Base-by-base conservation (phyloP, 53 echinoderm and acorn worm species). In the Holothuria scabra region DNA sequence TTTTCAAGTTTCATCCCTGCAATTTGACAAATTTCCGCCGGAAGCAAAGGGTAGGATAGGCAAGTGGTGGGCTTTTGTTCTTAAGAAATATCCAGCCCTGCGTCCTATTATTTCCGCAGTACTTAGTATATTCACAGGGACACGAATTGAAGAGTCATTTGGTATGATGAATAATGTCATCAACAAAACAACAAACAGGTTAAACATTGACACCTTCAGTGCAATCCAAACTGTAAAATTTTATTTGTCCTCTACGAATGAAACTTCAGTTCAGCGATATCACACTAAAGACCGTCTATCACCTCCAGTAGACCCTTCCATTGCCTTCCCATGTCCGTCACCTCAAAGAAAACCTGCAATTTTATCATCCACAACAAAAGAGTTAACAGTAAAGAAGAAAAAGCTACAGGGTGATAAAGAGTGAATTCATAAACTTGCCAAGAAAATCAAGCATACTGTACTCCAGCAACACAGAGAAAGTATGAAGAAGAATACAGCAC, bases 11-110 rank as follows among this genome's bases (percentile, higher is more conserved):
- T 87, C 88, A 55, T 59, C 60, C 61, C 82, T 87, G 12, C 83
- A 87, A 69, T 56, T 83, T 34, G 88, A 83, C 61, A 82, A 67
- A 71, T 87, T 83, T 64, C 83, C 74, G 60, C 88, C 86, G 64
- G 34, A 61, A 79, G 87, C 69, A 87, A 69, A 61, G 12, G 62
- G 57, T 0, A 60, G 75, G 3, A 35, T 85, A 60, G 85, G 60
- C 28, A 85, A 75, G 25, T 85, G 85, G 85, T 85, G 85, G 85
- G 59, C 60, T 59, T 13, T 28, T 7, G 85, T 85, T 8, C 68
- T 84, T 16, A 67, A 80, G 67, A 80, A 80, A 58, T 87, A 87
- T 59, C 87, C 81, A 81, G 65, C 87, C 28, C 87, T 87, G 14
- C 64, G 30, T 37, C 65, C 46, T 67, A 25, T 66, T 57, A 58